phyloP scores from a whole-genome alignment of 2,888 invertebrate species.

The Epistrophella euchroma region DNA sequence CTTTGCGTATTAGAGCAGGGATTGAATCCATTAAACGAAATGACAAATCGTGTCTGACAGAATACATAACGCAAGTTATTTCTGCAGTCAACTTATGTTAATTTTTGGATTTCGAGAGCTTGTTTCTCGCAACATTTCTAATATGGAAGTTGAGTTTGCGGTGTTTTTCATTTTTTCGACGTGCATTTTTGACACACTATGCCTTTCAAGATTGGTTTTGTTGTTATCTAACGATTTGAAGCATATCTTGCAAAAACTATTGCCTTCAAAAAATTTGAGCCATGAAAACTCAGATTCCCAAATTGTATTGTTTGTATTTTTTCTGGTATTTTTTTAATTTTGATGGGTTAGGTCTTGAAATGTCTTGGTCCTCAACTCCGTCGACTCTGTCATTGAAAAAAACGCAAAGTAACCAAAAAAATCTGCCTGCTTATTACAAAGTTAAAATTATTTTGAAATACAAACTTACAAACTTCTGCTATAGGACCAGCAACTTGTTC shows the following conservation, averaged over 20 bases:
- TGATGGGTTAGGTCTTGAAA: background rate
- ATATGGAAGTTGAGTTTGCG: background rate
- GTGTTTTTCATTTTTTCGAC: constrained; percentile 12
- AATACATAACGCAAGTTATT: constrained; percentile 22
- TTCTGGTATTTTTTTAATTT: constrained; percentile 27
- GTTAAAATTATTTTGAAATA: no score
- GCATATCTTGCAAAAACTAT: constrained; percentile 20
- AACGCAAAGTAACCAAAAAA: no score
- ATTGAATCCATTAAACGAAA: constrained; percentile 20
- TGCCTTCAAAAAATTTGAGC: constrained; percentile 5
- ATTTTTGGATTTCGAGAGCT: constrained; percentile 8
- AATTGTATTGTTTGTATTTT: constrained; percentile 24
- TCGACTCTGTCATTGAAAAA: no score
- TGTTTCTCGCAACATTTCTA: constrained; percentile 13
- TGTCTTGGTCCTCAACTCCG: no score
- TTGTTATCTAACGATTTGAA: constrained; percentile 21
- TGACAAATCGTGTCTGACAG: constrained; percentile 8
- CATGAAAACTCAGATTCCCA: background rate
- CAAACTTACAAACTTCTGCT: no score
- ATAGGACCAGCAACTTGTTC: no score
- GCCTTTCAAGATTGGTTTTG: constrained; percentile 29
- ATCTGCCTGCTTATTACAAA: no score
- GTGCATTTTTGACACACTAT: constrained; percentile 14
- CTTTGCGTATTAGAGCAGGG: constrained; percentile 20
- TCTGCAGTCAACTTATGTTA: background rate